These are phyloP conservation scores for Rhingia campestris DNA, from an alignment of 2,888 invertebrate genomes.

Conservation along the genomic window DNA sequence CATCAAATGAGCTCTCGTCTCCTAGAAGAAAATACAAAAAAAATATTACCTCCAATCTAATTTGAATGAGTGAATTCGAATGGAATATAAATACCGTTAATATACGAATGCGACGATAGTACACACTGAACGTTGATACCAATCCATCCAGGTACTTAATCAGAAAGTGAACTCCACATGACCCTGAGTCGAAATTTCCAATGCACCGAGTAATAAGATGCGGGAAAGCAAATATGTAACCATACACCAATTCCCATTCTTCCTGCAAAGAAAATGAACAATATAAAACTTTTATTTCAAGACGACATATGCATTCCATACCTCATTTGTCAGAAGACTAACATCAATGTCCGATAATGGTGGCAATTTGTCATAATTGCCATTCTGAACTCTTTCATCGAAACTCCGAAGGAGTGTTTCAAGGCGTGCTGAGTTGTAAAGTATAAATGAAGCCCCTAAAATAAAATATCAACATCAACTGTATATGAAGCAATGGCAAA, in stretches of 20 bases:
- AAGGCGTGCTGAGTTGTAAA: conserved; percentile 91
- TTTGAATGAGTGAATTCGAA: neutral
- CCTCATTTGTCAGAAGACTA: conserved; percentile 86
- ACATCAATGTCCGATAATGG: conserved; percentile 86
- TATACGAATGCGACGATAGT: conserved; percentile 88
- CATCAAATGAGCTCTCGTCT: conserved; percentile 87
- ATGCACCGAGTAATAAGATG: conserved; percentile 85
- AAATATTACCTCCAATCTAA: no score
- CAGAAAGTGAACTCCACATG: conserved; percentile 86
- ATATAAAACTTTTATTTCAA: neutral
- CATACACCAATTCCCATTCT: conserved; percentile 90
- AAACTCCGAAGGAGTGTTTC: conserved; percentile 87
- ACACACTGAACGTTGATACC: conserved; percentile 88
- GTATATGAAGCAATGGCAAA: neutral
- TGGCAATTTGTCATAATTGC: conserved; percentile 86
- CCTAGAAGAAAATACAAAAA: conserved; percentile 83
- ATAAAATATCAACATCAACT: conserved; percentile 38
- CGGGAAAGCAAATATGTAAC: conserved; percentile 87
- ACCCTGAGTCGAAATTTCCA: conserved; percentile 83
- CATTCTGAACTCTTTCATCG: conserved; percentile 84
- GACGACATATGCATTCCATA: conserved; percentile 78
- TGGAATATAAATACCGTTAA: conserved; percentile 86
- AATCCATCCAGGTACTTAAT: conserved; percentile 86
- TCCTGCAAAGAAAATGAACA: conserved; percentile 84
- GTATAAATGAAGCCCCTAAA: conserved; percentile 88